These are phyloP conservation scores for Gastracanthus pulcherrimus DNA, from an alignment of 2,888 invertebrate species.

Conservation along the genomic window DNA sequence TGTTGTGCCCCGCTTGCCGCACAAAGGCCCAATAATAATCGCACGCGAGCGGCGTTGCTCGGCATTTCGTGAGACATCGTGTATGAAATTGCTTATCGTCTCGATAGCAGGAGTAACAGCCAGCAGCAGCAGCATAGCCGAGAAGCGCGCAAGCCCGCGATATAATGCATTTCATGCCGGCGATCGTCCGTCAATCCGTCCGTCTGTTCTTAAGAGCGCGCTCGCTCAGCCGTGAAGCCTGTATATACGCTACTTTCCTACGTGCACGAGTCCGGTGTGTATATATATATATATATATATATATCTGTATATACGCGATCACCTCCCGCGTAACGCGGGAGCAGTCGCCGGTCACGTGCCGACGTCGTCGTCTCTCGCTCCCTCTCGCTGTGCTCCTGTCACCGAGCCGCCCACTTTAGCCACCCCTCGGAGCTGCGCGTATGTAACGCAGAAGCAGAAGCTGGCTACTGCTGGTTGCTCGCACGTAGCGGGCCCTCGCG, in stretches of 20 bases:
- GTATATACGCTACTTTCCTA: constrained; percentile 19
- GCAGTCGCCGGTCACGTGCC: constrained; percentile 73
- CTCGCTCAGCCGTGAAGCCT: constrained; percentile 40
- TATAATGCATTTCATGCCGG: constrained; percentile 68
- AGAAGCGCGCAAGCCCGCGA: constrained; percentile 46
- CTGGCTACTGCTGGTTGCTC: too few species aligned
- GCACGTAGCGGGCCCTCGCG: background rate
- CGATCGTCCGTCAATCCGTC: constrained; percentile 67
- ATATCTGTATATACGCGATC: background rate
- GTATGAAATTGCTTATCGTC: constrained; percentile 56
- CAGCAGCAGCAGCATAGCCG: too few species aligned
- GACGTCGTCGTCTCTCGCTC: constrained; percentile 57
- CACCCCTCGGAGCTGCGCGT: constrained; percentile 62
- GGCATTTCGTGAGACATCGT: constrained; percentile 17
- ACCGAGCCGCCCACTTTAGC: constrained; percentile 74
- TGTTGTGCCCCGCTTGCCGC: background rate
- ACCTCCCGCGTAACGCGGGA: too few species aligned
- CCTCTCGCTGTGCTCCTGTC: constrained; percentile 63
- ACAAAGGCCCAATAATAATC: too few species aligned
- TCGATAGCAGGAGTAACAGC: background rate
- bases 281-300: too few species aligned
- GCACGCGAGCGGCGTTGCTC: background rate
- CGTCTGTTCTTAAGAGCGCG: constrained; percentile 49
- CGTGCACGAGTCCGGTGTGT: constrained; percentile 29
- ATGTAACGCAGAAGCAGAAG: too few species aligned